phyloP scores from a whole-genome alignment of 2,888 invertebrate genomes.

The Latrodectus hesperus region DNA sequence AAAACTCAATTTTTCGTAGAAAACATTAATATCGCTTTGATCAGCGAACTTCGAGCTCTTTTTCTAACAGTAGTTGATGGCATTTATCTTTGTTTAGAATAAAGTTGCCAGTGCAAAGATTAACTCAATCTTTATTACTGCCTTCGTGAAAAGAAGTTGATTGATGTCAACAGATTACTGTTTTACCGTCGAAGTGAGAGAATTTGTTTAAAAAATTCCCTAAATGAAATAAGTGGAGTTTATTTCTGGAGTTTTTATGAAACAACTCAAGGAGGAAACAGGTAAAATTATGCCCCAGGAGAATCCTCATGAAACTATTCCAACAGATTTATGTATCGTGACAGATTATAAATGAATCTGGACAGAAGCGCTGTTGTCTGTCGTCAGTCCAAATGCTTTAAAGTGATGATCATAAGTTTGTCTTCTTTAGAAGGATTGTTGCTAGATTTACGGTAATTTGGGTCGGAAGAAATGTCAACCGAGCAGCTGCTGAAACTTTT shows the following conservation, averaged over 20 bases:
- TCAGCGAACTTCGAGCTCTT: not conserved
- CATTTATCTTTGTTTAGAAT: slow-evolving; percentile 22
- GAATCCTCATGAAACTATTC: not conserved
- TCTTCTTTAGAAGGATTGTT: no score
- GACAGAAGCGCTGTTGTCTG: not conserved
- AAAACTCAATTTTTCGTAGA: no score
- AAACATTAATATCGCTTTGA: not conserved
- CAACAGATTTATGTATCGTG: not conserved
- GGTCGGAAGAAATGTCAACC: no score
- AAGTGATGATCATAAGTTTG: no score
- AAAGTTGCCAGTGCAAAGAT: slow-evolving; percentile 27
- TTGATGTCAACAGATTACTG: not conserved
- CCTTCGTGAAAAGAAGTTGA: slow-evolving; percentile 14
- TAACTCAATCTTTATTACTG: slow-evolving; percentile 18
- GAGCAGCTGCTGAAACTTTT: no score
- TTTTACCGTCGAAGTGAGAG: not conserved
- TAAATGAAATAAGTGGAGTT: not conserved
- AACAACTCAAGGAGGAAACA: not conserved
- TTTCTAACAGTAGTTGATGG: not conserved
- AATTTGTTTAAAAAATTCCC: not conserved
- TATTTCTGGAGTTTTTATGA: not conserved
- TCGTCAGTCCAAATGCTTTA: no score
- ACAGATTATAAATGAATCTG: not conserved
- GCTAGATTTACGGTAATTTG: no score
- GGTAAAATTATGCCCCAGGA: not conserved